These are phyloP conservation scores for Epinephelus cyanopodus DNA, from an alignment of 2,113 vertebrate genomes.

Conservation along the genomic window DNA sequence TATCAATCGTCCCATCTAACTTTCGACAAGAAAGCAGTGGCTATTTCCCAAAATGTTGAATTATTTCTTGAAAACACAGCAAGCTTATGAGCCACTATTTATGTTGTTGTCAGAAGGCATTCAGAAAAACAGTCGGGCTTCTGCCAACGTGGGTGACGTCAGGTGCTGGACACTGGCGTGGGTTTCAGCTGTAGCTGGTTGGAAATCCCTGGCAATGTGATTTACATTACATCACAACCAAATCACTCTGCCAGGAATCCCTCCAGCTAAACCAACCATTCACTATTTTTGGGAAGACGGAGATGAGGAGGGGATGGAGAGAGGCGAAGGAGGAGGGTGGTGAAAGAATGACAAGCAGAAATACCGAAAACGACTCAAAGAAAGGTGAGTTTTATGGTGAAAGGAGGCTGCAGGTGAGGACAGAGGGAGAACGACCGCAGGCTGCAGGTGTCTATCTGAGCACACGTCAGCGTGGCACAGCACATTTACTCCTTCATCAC, in stretches of 20 bases:
- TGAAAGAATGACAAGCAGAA: not conserved
- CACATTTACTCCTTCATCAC: conserved; percentile 73
- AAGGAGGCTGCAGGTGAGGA: conserved; percentile 46
- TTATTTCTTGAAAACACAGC: not conserved
- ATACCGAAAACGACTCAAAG: not conserved
- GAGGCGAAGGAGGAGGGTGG: not conserved
- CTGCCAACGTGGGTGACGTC: not conserved
- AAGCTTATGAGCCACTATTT: not conserved
- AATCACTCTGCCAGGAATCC: conserved; percentile 94
- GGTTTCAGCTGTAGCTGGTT: conserved; percentile 82
- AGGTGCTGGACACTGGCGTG: conserved; percentile 5
- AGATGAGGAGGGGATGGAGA: not conserved
- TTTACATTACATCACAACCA: conserved; percentile 87
- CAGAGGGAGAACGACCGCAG: conserved; percentile 13
- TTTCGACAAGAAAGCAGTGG: not conserved
- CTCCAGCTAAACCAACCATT: conserved; percentile 82
- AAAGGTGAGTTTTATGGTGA: conserved; percentile 16
- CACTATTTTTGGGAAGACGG: conserved; percentile 31
- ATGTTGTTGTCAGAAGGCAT: not conserved
- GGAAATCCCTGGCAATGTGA: conserved; percentile 95
- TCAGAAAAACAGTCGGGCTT: conserved; percentile 6
- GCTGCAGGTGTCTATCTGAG: conserved; percentile 57
- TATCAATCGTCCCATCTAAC: not conserved
- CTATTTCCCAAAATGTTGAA: not conserved
- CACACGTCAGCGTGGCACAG: conserved; percentile 40